Evolutionary conservation across 2,888 invertebrate species (phyloP).

Genomic region (Coelopa pilipes): DNA sequence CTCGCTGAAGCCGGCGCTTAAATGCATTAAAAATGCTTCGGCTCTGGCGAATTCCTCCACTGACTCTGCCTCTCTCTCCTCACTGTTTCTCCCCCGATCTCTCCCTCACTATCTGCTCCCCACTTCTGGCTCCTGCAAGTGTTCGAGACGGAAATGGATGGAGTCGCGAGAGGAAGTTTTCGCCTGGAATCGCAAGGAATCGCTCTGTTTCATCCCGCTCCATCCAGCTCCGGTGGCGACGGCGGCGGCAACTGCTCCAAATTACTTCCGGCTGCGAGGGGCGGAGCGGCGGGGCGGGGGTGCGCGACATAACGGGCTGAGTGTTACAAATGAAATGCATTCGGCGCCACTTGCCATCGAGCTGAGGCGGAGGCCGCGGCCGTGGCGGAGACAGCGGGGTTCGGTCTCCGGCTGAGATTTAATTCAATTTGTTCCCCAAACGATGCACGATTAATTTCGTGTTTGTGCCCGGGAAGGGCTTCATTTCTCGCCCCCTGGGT

Average conservation of each 20-base stretch:
- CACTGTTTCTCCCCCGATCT: neutral
- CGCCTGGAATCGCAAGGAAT: constrained; percentile 1
- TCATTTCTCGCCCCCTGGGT: neutral
- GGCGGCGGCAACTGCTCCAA: constrained; percentile 45
- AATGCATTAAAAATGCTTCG: constrained; percentile 33
- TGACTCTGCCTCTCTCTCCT: neutral
- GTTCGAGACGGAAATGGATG: neutral
- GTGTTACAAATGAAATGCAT: constrained; percentile 36
- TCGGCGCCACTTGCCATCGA: constrained; percentile 1
- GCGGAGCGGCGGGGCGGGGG: too few species aligned
- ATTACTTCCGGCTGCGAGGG: constrained; percentile 46
- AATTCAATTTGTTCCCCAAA: constrained; percentile 43
- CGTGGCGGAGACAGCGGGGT: neutral
- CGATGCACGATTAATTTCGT: constrained; percentile 48
- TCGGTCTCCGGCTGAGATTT: constrained; percentile 1
- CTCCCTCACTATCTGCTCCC: neutral
- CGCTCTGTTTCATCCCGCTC: too few species aligned
- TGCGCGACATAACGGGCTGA: constrained; percentile 42
- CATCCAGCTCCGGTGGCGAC: neutral
- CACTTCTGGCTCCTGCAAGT: neutral
- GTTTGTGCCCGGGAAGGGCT: constrained; percentile 13
- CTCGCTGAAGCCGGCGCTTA: constrained; percentile 20
- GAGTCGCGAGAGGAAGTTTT: constrained; percentile 23
- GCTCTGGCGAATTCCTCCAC: too few species aligned
- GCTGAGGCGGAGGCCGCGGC: neutral